Evolutionary conservation across 2,797 vertebrate species (phyloP).

Genomic region (Argentina silus): DNA sequence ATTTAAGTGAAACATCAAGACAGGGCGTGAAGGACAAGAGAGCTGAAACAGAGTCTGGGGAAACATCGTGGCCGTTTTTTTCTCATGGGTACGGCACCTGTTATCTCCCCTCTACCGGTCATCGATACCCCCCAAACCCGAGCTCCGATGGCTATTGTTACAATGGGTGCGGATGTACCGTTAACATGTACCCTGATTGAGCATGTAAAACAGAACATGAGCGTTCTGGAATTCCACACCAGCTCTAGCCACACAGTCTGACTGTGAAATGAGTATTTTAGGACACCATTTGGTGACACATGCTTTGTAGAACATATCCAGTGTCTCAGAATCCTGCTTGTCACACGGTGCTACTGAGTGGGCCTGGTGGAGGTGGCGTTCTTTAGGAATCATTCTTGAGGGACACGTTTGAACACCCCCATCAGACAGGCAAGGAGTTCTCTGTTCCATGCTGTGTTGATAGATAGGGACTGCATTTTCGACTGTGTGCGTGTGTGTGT

Average conservation of each 20-base stretch:
- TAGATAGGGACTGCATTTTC: neutral
- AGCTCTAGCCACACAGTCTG: neutral
- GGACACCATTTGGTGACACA: neutral
- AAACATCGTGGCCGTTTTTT: slow-evolving; percentile 18
- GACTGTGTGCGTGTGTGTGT: neutral
- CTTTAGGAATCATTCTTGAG: neutral
- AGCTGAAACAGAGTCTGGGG: slow-evolving; percentile 34
- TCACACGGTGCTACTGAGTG: neutral
- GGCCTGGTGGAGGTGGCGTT: slow-evolving; percentile 12
- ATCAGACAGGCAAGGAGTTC: no score
- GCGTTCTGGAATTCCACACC: slow-evolving; percentile 42
- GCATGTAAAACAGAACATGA: neutral
- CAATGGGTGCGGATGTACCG: slow-evolving; percentile 26
- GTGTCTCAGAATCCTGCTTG: neutral
- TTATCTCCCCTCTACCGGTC: slow-evolving; percentile 35
- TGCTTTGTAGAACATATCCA: neutral
- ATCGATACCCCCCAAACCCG: slow-evolving; percentile 19
- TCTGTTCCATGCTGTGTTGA: neutral
- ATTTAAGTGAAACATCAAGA: slow-evolving; percentile 24
- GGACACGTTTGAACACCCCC: neutral
- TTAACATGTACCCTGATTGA: slow-evolving; percentile 11
- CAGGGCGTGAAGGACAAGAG: slow-evolving; percentile 3
- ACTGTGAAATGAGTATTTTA: slow-evolving; percentile 13
- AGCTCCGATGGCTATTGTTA: slow-evolving; percentile 13
- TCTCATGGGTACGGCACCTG: slow-evolving; percentile 43